Base-by-base conservation (phyloP, 1,140 invertebrate species). In the Battus philenor region DNA sequence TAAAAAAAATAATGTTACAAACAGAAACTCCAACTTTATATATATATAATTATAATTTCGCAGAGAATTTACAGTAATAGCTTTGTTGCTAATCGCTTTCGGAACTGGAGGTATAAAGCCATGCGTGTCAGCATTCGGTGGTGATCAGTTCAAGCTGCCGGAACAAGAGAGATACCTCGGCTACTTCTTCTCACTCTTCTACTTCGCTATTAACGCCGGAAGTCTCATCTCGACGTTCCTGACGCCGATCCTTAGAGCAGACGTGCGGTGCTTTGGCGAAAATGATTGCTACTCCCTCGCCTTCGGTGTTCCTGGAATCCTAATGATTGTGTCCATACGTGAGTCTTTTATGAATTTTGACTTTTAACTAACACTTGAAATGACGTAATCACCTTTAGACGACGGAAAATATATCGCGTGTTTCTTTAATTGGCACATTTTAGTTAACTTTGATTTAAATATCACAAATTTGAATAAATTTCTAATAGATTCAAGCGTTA, bases 91-190 rank as follows among this genome's bases (percentile, higher is more conserved):
- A 8, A 96, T 98, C 54, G 95, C 95, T 1, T 44, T 97, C 7
- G 96, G 97, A 0, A 97, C 96, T 0, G 98, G 97, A 4, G 96
- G 98, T 1, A 99, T 99, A 63, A 99, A 99, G 73, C 97, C 98
- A 0, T 99, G 97, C 73, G 97, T 99, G 0, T 91, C 95, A 0
- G 94, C 98, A 0, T 99, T 99, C 79, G 98, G 98, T 10, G 98
- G 96, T 0, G 98, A 99, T 84, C 98, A 99, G 86, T 98, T 97
- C 74, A 86, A 90, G 48, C 54, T 95, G 22, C 95, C 95, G 0
- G 90, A 92, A 63, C 94, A 94, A 82, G 91, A 90, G 62, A 81
- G 81, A 48, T 91, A 96, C 66, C 79, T 97, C 26, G 89, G 90
- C 1, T 91, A 90, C 44, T 98, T 96, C 85, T 98, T 98, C 81